A percentile compares a stretch with the other conserved stretches of the same genome.
Evolutionary conservation across 2,113 vertebrate species (phyloP).

Genomic region (Paradoxurus hermaphroditus): DNA sequence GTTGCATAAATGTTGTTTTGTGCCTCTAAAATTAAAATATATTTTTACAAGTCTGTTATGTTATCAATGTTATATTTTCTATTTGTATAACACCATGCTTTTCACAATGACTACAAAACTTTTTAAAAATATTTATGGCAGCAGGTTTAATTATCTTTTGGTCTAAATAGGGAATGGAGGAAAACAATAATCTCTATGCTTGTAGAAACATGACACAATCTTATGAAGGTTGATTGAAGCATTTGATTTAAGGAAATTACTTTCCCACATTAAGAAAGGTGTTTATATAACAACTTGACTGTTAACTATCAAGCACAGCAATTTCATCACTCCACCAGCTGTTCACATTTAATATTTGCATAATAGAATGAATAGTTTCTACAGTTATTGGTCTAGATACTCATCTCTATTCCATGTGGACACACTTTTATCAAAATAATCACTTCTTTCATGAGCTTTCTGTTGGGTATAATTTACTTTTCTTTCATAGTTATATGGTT

Average conservation of each 20-base stretch:
- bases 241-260: slow-evolving; percentile 57
- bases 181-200: not conserved
- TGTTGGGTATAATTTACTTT: slow-evolving; percentile 21
- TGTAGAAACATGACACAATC: not conserved
- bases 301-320: slow-evolving; percentile 6
- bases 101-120: not conserved
- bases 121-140: not conserved
- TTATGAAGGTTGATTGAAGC: slow-evolving; percentile 40
- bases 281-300: slow-evolving; percentile 47
- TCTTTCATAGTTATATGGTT: slow-evolving; percentile 24
- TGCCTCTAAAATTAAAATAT: not conserved
- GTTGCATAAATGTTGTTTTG: not conserved
- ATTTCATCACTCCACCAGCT: slow-evolving; percentile 45
- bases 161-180: not conserved
- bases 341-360: slow-evolving; percentile 58
- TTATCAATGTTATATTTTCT: not conserved
- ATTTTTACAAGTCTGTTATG: not conserved
- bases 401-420: not conserved
- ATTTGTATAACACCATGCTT: not conserved
- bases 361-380: slow-evolving; percentile 12
- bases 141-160: not conserved
- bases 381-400: not conserved
- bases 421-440: slow-evolving; percentile 16
- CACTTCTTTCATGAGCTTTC: slow-evolving; percentile 36
- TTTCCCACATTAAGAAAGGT: slow-evolving; percentile 37